These are phyloP conservation scores for Mythimna vitellina DNA, from an alignment of 2,888 invertebrate genomes.

Conservation along the genomic window DNA sequence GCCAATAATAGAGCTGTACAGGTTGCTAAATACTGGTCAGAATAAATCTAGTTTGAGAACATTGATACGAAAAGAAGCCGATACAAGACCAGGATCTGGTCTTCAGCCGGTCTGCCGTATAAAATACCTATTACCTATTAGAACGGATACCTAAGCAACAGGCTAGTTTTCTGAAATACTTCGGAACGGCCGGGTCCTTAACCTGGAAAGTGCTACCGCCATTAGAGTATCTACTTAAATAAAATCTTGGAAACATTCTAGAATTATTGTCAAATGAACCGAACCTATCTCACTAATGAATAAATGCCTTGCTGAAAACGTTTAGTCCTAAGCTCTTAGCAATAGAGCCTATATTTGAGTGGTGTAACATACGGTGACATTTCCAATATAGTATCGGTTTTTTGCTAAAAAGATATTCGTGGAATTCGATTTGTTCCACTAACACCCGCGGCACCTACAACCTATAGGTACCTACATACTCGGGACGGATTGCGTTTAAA, in stretches of 20 bases:
- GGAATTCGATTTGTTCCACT: slow-evolving; percentile 46
- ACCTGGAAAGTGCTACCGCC: too few species aligned
- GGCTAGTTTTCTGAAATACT: too few species aligned
- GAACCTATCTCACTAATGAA: neutral
- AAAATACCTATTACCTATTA: too few species aligned
- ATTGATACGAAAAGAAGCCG: too few species aligned
- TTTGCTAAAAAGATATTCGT: slow-evolving; percentile 31
- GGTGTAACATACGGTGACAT: neutral
- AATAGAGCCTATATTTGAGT: slow-evolving; percentile 12
- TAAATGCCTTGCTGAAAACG: neutral
- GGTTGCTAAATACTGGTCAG: too few species aligned
- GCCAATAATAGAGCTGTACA: too few species aligned
- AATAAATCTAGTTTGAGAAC: too few species aligned
- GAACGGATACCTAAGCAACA: too few species aligned
- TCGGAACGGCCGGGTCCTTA: too few species aligned
- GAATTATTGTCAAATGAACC: neutral
- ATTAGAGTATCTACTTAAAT: too few species aligned
- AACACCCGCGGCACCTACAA: slow-evolving; percentile 13
- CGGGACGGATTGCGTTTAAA: slow-evolving; percentile 26
- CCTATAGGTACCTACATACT: neutral
- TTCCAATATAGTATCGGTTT: slow-evolving; percentile 48
- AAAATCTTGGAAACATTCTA: neutral
- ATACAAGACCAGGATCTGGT: too few species aligned
- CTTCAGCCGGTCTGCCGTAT: too few species aligned
- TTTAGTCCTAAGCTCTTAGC: neutral